Percentiles rank a stretch among this genome's conserved stretches.
Evolutionary conservation across 2,797 vertebrate species (phyloP).

Genomic region (Syndactyla subalaris): DNA sequence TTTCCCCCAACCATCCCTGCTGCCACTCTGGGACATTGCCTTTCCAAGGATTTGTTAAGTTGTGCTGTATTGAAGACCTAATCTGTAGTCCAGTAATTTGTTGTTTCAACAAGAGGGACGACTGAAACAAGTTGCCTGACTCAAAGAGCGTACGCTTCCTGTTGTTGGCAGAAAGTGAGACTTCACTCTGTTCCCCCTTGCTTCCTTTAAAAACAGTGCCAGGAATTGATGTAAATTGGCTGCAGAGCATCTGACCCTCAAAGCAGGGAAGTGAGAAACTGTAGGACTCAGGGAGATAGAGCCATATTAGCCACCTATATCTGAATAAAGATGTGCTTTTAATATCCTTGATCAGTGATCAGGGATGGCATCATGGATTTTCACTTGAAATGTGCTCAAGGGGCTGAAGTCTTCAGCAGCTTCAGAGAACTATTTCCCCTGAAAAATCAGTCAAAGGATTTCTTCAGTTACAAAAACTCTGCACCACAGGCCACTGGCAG

Average conservation of each 20-base stretch:
- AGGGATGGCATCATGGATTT: background rate
- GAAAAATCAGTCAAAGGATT: background rate
- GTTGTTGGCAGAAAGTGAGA: constrained; percentile 70
- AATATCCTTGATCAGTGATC: background rate
- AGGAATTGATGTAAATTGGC: constrained; percentile 63
- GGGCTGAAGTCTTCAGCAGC: background rate
- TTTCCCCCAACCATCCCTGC: background rate
- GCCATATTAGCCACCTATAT: background rate
- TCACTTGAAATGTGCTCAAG: background rate
- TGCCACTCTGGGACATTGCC: fast-evolving
- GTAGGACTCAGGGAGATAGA: background rate
- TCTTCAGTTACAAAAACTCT: background rate
- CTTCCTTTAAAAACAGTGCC: constrained; percentile 69
- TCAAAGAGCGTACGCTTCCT: constrained; percentile 49
- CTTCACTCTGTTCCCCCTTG: constrained; percentile 32
- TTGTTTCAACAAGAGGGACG: background rate
- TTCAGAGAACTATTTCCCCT: background rate
- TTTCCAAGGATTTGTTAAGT: background rate
- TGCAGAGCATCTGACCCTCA: constrained; percentile 46
- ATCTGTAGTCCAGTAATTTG: background rate
- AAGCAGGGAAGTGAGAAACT: constrained; percentile 63
- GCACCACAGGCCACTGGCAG: fast-evolving
- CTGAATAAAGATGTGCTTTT: background rate
- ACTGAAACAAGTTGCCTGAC: constrained; percentile 18
- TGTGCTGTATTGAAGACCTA: background rate